Evolutionary conservation across 2,888 invertebrate genomes (phyloP), one percentile per base, ranked within the genome.

Genomic region (Beris morrisii): DNA sequence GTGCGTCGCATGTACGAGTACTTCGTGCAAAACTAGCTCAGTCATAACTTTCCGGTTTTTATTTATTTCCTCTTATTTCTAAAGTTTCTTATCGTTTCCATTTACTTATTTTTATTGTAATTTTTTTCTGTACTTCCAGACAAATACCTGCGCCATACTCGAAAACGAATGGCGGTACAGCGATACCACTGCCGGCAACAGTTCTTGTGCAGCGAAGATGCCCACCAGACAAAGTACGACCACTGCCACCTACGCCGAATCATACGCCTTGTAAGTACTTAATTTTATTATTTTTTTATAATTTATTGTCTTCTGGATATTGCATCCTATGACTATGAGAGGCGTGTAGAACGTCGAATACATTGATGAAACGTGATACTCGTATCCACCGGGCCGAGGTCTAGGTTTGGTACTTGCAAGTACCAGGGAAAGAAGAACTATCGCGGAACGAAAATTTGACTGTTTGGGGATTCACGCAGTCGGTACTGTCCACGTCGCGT

Each of bases 151-250:
- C 87, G 76, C 85, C 88, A 75, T 84, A 83, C 71, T 81, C 82
- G 56, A 85, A 85, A 75, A 81, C 81, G 72, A 82, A 83, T 74
- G 83, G 83, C 69, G 88, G 87, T 75, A 90, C 90, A 72, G 89
- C 90, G 75, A 92, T 92, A 75, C 92, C 92, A 65, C 79, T 91
- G 74, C 92, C 92, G 52, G 91, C 91, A 68, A 90, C 90, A 38
- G 90, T 90, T 70, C 84, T 89, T 73, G 90, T 90, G 59, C 87
- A 86, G 70, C 84, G 91, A 71, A 85, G 90, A 79, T 90, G 90
- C 73, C 90, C 90, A 64, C 90, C 90, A 72, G 91, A 91, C 82
- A 91, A 91, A 77, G 85, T 87, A 70, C 85, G 91, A 67, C 91
- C 91, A 11, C 83, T 90, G 72, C 90, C 90, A 11, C 85, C 87